These are phyloP conservation scores for Drosophila auraria DNA, from an alignment of 1,140 invertebrate genomes.

Conservation along the genomic window DNA sequence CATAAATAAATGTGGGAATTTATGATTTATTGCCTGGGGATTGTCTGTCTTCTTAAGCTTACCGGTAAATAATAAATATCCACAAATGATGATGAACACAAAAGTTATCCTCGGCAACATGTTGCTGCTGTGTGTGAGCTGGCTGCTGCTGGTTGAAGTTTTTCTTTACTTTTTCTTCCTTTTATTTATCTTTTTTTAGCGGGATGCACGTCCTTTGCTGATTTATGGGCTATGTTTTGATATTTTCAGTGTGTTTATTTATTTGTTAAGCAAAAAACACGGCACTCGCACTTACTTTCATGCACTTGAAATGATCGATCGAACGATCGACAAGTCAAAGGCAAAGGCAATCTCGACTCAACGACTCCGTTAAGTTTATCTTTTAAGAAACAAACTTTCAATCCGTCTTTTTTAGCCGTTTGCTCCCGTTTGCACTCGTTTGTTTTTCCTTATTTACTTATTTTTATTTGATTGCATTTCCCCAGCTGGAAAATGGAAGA, in stretches of 20 bases:
- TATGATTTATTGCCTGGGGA: slow-evolving; percentile 53
- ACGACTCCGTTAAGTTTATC: slow-evolving; percentile 48
- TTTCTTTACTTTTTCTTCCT: slow-evolving; percentile 2
- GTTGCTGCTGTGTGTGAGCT: slow-evolving; percentile 48
- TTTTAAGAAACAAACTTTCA: slow-evolving; percentile 52
- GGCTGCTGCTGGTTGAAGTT: slow-evolving; percentile 17
- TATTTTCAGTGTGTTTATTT: slow-evolving; percentile 26
- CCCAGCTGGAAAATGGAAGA: slow-evolving; percentile 14
- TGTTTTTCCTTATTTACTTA: slow-evolving; percentile 16
- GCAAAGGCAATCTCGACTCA: slow-evolving; percentile 38
- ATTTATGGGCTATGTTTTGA: slow-evolving; percentile 45
- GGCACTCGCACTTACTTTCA: slow-evolving; percentile 37
- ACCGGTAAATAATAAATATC: slow-evolving; percentile 34
- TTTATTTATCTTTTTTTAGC: not conserved
- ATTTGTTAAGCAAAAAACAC: slow-evolving; percentile 13
- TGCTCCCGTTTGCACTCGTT: slow-evolving; percentile 25
- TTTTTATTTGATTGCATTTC: slow-evolving; percentile 19
- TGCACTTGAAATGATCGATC: slow-evolving; percentile 26
- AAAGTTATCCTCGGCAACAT: slow-evolving; percentile 80
- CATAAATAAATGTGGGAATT: slow-evolving; percentile 52
- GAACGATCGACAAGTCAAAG: slow-evolving; percentile 18
- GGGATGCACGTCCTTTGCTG: not conserved
- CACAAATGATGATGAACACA: slow-evolving; percentile 76
- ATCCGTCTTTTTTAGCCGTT: slow-evolving; percentile 46
- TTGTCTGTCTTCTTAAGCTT: slow-evolving; percentile 15